Base-by-base conservation (phyloP, 2,888 invertebrate genomes). In the Hanleya hanleyi region DNA sequence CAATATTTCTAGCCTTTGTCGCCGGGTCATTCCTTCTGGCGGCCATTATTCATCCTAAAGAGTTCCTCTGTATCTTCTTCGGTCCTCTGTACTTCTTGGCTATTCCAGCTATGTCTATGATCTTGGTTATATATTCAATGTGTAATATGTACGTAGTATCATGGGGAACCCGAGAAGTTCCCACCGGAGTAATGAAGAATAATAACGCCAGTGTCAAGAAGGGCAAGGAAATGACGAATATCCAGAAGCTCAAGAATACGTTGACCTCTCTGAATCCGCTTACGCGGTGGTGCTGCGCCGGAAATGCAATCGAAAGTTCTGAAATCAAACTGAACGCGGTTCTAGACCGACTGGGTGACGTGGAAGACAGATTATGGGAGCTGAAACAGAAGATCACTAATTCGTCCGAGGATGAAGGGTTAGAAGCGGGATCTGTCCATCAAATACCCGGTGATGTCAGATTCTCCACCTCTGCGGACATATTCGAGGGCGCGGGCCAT, bases 41-140 rank as follows among this genome's bases (percentile, higher is more conserved):
- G 12, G 98, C 98, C 65, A 95, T 96, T 90, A 93, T 98, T 62
- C 98, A 98, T 94, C 98, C 98, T 0, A 97, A 97, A 92, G 97
- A 71, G 36, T 22, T 38, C 9, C 7, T 67, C 65, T 66, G 67
- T 57, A 90, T 96, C 29, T 88, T 94, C 49, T 94, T 94, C 81
- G 90, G 89, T 94, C 67, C 93, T 18, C 77, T 97, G 57, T 97
- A 97, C 89, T 95, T 95, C 88, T 94, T 97, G 57, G 96, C 96
- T 6, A 96, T 97, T 70, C 97, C 97, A 0, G 95, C 96, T 78
- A 97, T 97, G 95, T 97, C 97, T 91, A 94, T 97, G 93, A 91
- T 97, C 87, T 92, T 97, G 69, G 94, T 96, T 76, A 94, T 97
- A 73, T 97, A 96, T 88, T 96, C 97, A 0, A 92, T 97, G 29